Conservation (phyloP, 2,113 vertebrate species). For the Echinops telfairi region DNA sequence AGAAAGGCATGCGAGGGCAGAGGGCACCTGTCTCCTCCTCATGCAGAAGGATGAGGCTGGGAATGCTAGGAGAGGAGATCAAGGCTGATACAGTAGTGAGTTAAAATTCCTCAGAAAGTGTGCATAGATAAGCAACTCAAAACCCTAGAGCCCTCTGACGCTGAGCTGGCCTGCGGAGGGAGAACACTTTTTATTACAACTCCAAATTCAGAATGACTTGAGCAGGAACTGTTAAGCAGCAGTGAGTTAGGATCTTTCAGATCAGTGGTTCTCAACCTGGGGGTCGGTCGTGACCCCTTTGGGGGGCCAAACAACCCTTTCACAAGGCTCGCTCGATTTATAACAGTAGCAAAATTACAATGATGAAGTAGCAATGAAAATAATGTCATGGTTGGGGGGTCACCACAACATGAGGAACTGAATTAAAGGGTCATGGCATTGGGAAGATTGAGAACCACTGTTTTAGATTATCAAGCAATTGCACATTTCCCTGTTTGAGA, state of each 20-base stretch:
- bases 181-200: not conserved
- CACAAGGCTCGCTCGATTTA: too few species aligned
- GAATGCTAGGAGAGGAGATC: not conserved
- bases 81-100: constrained; percentile 10
- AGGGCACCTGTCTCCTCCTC: not conserved
- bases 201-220: not conserved
- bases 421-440: too few species aligned
- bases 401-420: too few species aligned
- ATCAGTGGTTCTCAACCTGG: too few species aligned
- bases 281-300: too few species aligned
- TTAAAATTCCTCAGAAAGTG: constrained; percentile 41
- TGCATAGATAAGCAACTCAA: constrained; percentile 23
- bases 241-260: not conserved
- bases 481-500: not conserved
- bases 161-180: not conserved
- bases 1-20: not conserved
- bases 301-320: too few species aligned
- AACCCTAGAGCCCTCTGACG: not conserved
- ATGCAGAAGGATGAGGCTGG: not conserved
- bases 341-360: too few species aligned
- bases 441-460: too few species aligned
- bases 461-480: not conserved
- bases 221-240: not conserved
- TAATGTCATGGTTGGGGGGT: too few species aligned
- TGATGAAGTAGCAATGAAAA: too few species aligned